phyloP scores from a whole-genome alignment of 2,888 invertebrate species.

The Timema podura region DNA sequence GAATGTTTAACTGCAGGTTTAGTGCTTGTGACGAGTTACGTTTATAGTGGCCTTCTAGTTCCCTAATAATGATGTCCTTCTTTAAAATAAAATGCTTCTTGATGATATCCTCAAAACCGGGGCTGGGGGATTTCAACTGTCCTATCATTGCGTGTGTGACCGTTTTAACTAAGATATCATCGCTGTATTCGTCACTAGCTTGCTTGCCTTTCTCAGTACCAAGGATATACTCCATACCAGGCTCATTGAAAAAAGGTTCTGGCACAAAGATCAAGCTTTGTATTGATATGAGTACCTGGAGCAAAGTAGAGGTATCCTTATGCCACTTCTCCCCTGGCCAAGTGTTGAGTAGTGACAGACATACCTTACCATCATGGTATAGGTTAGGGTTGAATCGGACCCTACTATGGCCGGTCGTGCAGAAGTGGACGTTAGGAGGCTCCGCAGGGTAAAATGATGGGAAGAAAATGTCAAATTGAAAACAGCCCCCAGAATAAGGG shows the following conservation, averaged over 20 bases:
- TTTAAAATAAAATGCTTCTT: conserved; percentile 29
- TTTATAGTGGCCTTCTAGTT: too few species aligned
- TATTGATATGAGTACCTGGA: conserved; percentile 32
- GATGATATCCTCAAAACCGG: conserved; percentile 30
- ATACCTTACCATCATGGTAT: conserved; percentile 30
- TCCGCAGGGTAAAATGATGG: conserved; percentile 27
- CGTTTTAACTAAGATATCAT: conserved; percentile 25
- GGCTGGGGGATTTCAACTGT: conserved; percentile 25
- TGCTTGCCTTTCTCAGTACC: conserved; percentile 23
- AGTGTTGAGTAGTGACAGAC: conserved; percentile 31
- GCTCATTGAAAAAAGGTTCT: conserved; percentile 32
- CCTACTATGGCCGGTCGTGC: conserved; percentile 30
- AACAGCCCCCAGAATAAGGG: conserved; percentile 31
- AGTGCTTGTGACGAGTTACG: too few species aligned
- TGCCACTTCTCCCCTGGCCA: conserved; percentile 32
- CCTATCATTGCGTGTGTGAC: conserved; percentile 29
- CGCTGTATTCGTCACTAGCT: conserved; percentile 27
- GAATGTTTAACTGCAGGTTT: too few species aligned
- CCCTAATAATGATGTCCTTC: conserved; percentile 29
- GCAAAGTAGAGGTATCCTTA: conserved; percentile 26
- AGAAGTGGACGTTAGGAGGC: conserved; percentile 30
- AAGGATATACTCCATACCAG: conserved; percentile 27
- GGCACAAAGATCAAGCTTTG: conserved; percentile 32
- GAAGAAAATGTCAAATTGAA: conserved; percentile 31
- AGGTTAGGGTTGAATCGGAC: conserved; percentile 32